These are phyloP conservation scores for Ernsta delagoae DNA, from an alignment of 2,888 invertebrate genomes.

Conservation along the genomic window DNA sequence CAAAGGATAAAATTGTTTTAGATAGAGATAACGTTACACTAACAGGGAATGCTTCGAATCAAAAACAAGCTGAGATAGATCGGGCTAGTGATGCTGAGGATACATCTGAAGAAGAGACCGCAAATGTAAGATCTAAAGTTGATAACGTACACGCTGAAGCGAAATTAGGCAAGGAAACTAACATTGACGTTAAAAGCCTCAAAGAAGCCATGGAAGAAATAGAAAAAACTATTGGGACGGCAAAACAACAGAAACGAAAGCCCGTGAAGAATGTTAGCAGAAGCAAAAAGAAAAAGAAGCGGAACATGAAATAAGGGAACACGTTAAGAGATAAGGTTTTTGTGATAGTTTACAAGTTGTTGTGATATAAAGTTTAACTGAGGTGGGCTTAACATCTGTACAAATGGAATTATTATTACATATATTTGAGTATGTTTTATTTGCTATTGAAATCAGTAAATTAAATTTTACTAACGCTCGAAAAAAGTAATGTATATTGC, in stretches of 20 bases:
- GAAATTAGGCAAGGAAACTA: background rate
- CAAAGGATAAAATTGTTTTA: background rate
- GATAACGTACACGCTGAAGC: background rate
- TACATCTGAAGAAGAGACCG: background rate
- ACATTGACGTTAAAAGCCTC: background rate
- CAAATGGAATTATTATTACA: no score
- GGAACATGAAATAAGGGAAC: constrained; percentile 1
- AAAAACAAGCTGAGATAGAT: background rate
- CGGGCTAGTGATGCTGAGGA: background rate
- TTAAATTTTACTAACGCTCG: no score
- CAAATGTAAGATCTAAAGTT: background rate
- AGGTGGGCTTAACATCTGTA: background rate
- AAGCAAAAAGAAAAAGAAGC: constrained; percentile 3
- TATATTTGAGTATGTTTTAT: no score
- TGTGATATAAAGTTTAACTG: background rate
- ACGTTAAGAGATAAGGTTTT: background rate
- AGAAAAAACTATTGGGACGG: background rate
- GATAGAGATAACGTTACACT: background rate
- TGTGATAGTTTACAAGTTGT: background rate
- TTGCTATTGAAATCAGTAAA: no score
- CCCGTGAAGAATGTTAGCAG: background rate
- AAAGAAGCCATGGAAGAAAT: constrained; percentile 1
- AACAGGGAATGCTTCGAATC: background rate
- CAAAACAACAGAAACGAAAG: background rate
- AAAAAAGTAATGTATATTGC: no score